Evolutionary conservation across 2,113 vertebrate species (phyloP), one percentile per base, ranked within the genome.

Genomic region (Eonycteris spelaea): DNA sequence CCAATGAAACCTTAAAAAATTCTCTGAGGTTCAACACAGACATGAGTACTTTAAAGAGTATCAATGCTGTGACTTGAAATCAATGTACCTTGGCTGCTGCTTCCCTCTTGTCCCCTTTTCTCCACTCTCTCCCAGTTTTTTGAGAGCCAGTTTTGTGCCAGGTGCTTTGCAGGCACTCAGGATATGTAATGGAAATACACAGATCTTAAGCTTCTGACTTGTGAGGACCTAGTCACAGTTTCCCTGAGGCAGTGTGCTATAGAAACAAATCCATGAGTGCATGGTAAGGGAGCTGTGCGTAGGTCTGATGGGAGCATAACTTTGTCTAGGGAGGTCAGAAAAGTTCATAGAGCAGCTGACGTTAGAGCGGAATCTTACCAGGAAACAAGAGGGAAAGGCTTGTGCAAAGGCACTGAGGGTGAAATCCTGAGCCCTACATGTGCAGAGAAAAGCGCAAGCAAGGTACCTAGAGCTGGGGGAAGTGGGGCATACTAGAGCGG

Each of bases 221-320:
- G 0, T 2, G 24, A 48, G 5, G 33, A 38, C 22, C 3, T 65
- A 7, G 26, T 77, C 48, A 65, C 13, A 40, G 38, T 24, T 73
- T 73, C 13, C 18, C 24, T 35, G 24, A 38, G 1, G 19, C 26
- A 28, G 35, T 19, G 0, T 1, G 35, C 51, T 57, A 6, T 3
- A 26, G 67, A 71, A 75, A 55, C 40, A 93, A 53, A 51, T n/a
- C 38, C 30, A 26, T 11, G 8, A 61, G 13, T 18, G 9, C 6
- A 11, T 3, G 2, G 5, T 24, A 35, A 59, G 7, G 0, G 9
- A 13, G 22, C 3, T 7, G 3, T 1, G 33, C 2, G 1, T 16
- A 6, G 43, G 45, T 68, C 78, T 7, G 3, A n/a, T n/a, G 22
- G 63, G 16, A 53, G 26, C 55, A 2, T 33, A 5, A 22, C 13